Conservation (phyloP, 2,888 invertebrate genomes). For the Anthophora plumipes region DNA sequence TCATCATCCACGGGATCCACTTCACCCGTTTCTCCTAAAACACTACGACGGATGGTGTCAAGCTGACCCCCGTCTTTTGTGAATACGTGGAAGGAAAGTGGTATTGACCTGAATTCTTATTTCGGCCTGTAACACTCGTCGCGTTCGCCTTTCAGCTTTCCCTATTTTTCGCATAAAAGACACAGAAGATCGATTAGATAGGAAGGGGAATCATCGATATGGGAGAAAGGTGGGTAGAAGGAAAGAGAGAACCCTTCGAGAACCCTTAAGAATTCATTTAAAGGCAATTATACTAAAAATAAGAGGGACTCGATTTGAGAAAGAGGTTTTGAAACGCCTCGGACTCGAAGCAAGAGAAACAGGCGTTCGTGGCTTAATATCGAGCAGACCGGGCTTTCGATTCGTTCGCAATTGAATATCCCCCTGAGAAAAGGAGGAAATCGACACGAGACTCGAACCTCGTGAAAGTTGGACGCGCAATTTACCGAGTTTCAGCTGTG, state of each 20-base stretch:
- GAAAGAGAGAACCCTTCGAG: too few species aligned
- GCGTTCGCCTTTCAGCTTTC: conserved; percentile 13
- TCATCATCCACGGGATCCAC: conserved; percentile 30
- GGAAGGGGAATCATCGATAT: neutral
- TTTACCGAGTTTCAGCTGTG: conserved; percentile 41
- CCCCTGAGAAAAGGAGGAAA: neutral
- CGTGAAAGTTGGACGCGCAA: conserved; percentile 45
- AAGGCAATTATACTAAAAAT: conserved; percentile 30
- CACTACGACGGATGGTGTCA: conserved; percentile 17
- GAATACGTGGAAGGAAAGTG: conserved; percentile 40
- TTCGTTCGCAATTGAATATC: conserved; percentile 29
- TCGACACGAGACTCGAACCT: conserved; percentile 19
- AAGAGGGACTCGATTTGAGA: neutral
- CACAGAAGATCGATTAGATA: conserved; percentile 36
- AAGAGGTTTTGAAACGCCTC: neutral
- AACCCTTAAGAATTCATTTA: conserved; percentile 35
- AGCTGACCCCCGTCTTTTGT: conserved; percentile 46
- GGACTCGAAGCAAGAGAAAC: neutral
- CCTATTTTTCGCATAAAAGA: conserved; percentile 26
- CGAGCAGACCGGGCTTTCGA: conserved; percentile 5
- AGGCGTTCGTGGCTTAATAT: neutral
- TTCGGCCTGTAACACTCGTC: conserved; percentile 29
- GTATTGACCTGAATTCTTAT: conserved; percentile 56
- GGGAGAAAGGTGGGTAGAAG: too few species aligned
- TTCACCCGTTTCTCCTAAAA: conserved; percentile 25